phyloP scores from a whole-genome alignment of 2,888 invertebrate species.

The Leucophenga maculata region DNA sequence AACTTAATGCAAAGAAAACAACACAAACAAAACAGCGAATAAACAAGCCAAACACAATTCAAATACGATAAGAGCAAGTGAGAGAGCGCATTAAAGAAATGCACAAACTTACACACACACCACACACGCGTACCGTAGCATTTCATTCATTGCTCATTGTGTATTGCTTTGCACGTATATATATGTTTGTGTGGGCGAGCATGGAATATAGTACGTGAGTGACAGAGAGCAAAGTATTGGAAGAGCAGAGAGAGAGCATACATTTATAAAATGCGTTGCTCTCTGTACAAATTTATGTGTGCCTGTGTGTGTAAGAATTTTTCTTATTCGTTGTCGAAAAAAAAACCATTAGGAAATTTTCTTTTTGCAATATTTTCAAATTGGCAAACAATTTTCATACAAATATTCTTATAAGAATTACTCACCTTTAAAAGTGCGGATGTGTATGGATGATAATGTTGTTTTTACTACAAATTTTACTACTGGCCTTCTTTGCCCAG shows the following conservation, averaged over 20 bases:
- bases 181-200: slow-evolving; percentile 5
- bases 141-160: too few relatives aligned
- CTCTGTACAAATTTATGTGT: neutral
- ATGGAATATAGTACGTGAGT: slow-evolving; percentile 41
- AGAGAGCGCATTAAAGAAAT: slow-evolving; percentile 18
- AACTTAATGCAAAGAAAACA: slow-evolving; percentile 31
- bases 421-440: too few relatives aligned
- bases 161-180: neutral
- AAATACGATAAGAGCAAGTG: slow-evolving; percentile 16
- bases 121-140: slow-evolving; percentile 14
- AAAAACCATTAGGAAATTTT: too few relatives aligned
- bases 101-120: slow-evolving; percentile 11
- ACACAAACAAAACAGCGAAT: slow-evolving; percentile 29
- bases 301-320: slow-evolving; percentile 8
- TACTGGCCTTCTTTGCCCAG: too few relatives aligned
- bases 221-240: slow-evolving; percentile 6
- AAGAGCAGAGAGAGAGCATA: too few relatives aligned
- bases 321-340: neutral
- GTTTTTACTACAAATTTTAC: too few relatives aligned
- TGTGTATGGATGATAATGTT: too few relatives aligned
- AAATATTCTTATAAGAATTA: too few relatives aligned
- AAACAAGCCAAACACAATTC: slow-evolving; percentile 10
- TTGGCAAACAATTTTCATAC: too few relatives aligned
- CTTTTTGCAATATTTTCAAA: too few relatives aligned
- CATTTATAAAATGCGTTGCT: neutral